Base-by-base conservation (phyloP, 2,113 vertebrate species). In the Tupaia chinensis region DNA sequence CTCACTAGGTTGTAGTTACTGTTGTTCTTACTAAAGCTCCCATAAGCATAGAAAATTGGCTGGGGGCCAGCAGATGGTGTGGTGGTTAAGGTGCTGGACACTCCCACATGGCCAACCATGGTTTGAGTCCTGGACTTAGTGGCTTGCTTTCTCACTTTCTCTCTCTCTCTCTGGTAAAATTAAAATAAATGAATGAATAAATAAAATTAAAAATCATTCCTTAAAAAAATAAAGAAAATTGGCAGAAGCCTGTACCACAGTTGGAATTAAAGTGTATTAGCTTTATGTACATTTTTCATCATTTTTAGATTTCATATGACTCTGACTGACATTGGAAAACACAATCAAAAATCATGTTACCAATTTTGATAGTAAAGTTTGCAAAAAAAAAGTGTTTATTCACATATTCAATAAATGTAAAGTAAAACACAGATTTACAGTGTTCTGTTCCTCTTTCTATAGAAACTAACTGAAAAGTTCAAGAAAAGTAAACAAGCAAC, bases 381-480 rank as follows among this genome's bases (percentile, higher is more conserved):
- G 27, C 27, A 87, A 94, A 93, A 82, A 82, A 8, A 25, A 3
- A 5, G 44, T 53, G 4, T 65, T 92, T 17, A 72, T 69, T 93
- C 79, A 58, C 6, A 74, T 53, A 27, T 22, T 93, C n/a, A 60
- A 27, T 10, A 78, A 69, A 85, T 60, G 9, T 44, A 72, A 93
- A 76, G 19, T 29, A 89, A 91, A 89, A 83, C 19, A 87, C 8
- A 74, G 19, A 60, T 32, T 66, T 87, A 53, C 27, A 78, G 58
- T 29, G 22, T 69, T 63, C 83, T 74, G 3, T 91, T 94, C 15
- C 56, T 4, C 58, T 82, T 91, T 80, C 29, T 34, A 14, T n/a
- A 84, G 34, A 77, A 96, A 87, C 92, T 72, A 63, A 77, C 27
- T 22, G 66, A 76, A 61, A 9, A 82, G 56, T 70, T 94, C 60